These are phyloP conservation scores for Listronotus oregonensis DNA, from an alignment of 1,140 invertebrate species.

Conservation along the genomic window DNA sequence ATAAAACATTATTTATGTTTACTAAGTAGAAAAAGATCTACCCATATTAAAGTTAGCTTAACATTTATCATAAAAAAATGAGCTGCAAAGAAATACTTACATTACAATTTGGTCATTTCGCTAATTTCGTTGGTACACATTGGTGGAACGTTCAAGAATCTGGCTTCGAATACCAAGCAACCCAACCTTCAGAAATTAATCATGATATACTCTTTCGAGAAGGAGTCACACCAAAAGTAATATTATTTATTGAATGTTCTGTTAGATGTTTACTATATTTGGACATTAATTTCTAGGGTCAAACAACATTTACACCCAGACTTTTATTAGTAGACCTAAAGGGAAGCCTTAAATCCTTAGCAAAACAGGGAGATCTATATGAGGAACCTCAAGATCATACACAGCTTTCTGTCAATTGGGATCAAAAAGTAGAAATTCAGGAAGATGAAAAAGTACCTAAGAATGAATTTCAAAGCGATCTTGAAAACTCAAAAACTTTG, in stretches of 20 bases:
- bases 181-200: slow-evolving; percentile 70
- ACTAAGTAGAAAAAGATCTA: too few species aligned
- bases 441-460: slow-evolving; percentile 61
- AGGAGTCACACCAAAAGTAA: slow-evolving; percentile 65
- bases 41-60: too few species aligned
- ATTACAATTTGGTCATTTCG: slow-evolving; percentile 86
- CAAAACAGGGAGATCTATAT: slow-evolving; percentile 70
- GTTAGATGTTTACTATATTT: too few species aligned
- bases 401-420: slow-evolving; percentile 60
- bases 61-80: slow-evolving; percentile 1
- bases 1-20: too few species aligned
- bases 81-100: slow-evolving; percentile 71
- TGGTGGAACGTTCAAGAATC: slow-evolving; percentile 92
- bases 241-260: background rate
- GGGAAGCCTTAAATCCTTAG: slow-evolving; percentile 73
- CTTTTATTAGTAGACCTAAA: slow-evolving; percentile 80
- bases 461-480: slow-evolving; percentile 69
- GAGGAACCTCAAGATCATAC: slow-evolving; percentile 46
- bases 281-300: slow-evolving; percentile 58
- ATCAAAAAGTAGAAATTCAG: slow-evolving; percentile 62
- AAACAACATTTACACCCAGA: slow-evolving; percentile 83
- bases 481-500: slow-evolving; percentile 60
- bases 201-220: slow-evolving; percentile 85
- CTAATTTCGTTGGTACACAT: slow-evolving; percentile 87
- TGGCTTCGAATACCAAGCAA: slow-evolving; percentile 66